A percentile compares a stretch with the other conserved stretches of the same genome.
Conservation (phyloP, 2,797 vertebrate genomes). For the Cyprinodon diabolis region DNA sequence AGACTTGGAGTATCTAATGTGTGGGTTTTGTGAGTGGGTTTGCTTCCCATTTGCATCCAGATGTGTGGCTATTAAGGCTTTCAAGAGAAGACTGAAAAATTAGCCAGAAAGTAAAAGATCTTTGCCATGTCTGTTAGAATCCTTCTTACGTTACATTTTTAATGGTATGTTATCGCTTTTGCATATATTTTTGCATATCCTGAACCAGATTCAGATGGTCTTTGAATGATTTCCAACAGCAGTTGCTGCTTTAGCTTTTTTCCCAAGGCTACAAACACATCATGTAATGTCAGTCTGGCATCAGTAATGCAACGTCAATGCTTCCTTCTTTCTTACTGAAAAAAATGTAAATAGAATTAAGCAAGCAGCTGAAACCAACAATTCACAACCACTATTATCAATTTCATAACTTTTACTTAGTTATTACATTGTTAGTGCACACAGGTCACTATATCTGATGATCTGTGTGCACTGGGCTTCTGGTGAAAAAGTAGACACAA, state of each 20-base stretch:
- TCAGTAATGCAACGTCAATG: accelerated
- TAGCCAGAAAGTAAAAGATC: not conserved
- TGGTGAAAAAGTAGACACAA: not conserved
- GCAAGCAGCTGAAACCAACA: not conserved
- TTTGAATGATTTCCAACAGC: no score
- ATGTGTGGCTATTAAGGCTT: not conserved
- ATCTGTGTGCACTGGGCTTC: not conserved
- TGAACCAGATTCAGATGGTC: no score
- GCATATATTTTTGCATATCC: no score
- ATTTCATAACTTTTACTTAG: no score
- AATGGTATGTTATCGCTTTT: no score
- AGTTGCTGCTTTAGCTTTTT: no score
- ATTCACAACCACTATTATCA: not conserved
- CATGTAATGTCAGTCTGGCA: not conserved
- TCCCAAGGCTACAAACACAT: not conserved
- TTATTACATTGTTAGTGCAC: no score
- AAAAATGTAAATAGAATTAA: not conserved
- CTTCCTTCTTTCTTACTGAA: not conserved
- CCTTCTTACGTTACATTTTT: not conserved
- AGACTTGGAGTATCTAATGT: not conserved
- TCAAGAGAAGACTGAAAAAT: not conserved
- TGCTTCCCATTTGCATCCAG: not conserved
- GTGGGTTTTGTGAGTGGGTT: not conserved
- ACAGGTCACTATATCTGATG: no score
- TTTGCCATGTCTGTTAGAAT: not conserved